A percentile compares a stretch with the other conserved stretches of the same genome.
Evolutionary conservation across 2,797 vertebrate species (phyloP).

Genomic region (Gymnothorax javanicus): DNA sequence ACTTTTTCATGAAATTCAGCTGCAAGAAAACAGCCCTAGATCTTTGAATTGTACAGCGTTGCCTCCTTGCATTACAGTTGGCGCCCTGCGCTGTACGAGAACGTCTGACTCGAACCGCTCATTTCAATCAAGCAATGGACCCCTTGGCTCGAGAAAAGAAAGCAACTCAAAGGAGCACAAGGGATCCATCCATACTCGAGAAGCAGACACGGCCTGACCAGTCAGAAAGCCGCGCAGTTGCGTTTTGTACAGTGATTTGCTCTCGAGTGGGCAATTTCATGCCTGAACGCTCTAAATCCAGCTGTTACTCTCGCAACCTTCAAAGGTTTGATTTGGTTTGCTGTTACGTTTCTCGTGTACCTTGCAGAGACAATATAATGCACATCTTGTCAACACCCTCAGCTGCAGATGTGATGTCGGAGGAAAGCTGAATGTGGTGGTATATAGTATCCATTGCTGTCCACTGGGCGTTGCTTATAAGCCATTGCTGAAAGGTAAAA

Average conservation of each 20-base stretch:
- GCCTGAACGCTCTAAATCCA: background rate
- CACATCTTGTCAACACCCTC: background rate
- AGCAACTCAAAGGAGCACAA: too few relatives aligned
- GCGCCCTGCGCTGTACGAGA: background rate
- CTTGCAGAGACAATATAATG: background rate
- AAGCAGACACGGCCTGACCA: background rate
- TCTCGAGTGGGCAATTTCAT: background rate
- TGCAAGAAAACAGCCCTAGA: too few relatives aligned
- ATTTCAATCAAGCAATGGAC: constrained; percentile 18
- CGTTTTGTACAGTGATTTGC: background rate
- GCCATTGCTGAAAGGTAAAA: constrained; percentile 28
- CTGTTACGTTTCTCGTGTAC: background rate
- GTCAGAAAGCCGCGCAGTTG: background rate
- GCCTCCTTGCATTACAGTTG: too few relatives aligned
- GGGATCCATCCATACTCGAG: background rate
- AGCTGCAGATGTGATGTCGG: background rate
- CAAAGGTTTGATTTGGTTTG: background rate
- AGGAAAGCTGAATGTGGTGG: constrained; percentile 32
- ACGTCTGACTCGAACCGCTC: background rate
- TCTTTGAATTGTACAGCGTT: too few relatives aligned
- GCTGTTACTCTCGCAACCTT: background rate
- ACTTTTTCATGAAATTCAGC: too few relatives aligned
- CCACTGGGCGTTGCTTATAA: constrained; percentile 44
- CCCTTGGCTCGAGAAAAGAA: constrained; percentile 23
- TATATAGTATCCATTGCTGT: constrained; percentile 20